Evolutionary conservation across 1,140 invertebrate genomes (phyloP).

Genomic region (Rhysida immarginata): DNA sequence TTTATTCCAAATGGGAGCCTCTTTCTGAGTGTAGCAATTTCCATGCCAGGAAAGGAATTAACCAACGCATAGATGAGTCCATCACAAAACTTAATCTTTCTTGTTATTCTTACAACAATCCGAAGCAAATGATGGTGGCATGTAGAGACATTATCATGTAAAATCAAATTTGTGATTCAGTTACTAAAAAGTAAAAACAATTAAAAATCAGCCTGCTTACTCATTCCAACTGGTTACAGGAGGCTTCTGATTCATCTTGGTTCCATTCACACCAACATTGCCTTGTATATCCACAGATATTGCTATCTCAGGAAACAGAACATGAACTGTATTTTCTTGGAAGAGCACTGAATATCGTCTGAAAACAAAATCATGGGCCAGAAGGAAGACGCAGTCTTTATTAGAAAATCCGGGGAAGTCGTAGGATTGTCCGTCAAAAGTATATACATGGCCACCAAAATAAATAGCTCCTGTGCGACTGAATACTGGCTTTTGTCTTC

Average conservation of each 20-base stretch:
- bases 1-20: too few relatives aligned
- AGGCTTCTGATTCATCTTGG: neutral
- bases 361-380: constrained; percentile 3
- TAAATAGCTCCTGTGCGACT: neutral
- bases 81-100: too few relatives aligned
- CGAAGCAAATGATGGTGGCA: too few relatives aligned
- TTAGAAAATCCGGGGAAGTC: neutral
- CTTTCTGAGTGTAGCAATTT: too few relatives aligned
- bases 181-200: too few relatives aligned
- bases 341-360: neutral
- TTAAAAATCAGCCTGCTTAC: too few relatives aligned
- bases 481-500: too few relatives aligned
- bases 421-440: constrained; percentile 4
- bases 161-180: too few relatives aligned
- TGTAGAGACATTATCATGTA: too few relatives aligned
- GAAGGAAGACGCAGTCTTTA: neutral
- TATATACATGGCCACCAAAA: neutral
- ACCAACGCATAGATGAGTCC: too few relatives aligned
- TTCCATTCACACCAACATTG: neutral
- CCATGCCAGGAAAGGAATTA: too few relatives aligned
- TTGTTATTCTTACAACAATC: too few relatives aligned
- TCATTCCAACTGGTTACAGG: neutral
- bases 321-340: neutral
- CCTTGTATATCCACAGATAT: neutral
- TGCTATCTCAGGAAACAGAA: neutral